Evolutionary conservation across 1,140 invertebrate genomes (phyloP).

Genomic region (Penaeus chinensis): DNA sequence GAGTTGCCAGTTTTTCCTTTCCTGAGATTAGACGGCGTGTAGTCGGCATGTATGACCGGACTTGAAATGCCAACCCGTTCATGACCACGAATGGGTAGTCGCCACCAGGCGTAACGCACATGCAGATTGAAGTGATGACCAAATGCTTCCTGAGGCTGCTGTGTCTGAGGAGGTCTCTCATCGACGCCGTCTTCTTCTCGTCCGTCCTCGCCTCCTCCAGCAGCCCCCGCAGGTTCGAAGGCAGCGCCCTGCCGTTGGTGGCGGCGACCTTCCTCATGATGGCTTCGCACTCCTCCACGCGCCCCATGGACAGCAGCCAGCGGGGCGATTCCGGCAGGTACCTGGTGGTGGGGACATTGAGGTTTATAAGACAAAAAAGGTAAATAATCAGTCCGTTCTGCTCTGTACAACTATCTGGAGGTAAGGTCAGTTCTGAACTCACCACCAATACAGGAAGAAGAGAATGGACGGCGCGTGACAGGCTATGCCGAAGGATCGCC

Average conservation of each 20-base stretch:
- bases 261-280: constrained; percentile 81
- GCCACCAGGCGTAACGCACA: neutral
- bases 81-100: neutral
- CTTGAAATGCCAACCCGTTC: neutral
- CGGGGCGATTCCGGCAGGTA: constrained; percentile 87
- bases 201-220: constrained; percentile 62
- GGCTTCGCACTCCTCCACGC: constrained; percentile 81
- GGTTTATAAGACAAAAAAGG: neutral
- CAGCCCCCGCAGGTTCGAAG: constrained; percentile 18
- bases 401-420: neutral
- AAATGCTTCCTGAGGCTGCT: constrained; percentile 28
- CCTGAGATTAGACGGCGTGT: too few species aligned
- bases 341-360: constrained; percentile 60
- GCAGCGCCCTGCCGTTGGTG: constrained; percentile 76
- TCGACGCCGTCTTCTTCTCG: constrained; percentile 65
- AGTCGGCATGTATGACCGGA: too few species aligned
- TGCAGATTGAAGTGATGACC: constrained; percentile 24
- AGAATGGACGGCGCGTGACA: constrained; percentile 43
- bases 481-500: constrained; percentile 33
- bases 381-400: neutral
- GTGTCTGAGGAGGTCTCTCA: constrained; percentile 21
- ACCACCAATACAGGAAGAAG: constrained; percentile 45
- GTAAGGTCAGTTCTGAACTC: neutral
- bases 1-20: too few species aligned
- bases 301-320: constrained; percentile 84